Conservation (phyloP, 1,140 invertebrate species). For the Rhyacophila brunnea region DNA sequence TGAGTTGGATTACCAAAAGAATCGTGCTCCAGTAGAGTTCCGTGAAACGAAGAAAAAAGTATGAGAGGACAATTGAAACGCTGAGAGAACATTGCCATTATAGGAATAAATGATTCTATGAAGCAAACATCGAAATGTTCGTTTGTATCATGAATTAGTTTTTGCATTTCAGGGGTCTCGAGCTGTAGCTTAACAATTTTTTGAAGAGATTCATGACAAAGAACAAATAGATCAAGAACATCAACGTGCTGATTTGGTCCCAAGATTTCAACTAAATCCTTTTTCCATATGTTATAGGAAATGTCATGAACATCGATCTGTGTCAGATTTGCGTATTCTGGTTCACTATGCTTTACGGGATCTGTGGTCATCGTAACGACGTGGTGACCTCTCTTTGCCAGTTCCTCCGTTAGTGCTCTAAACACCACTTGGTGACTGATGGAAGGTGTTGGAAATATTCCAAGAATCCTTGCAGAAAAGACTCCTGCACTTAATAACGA, state of each 20-base stretch:
- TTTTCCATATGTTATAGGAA: slow-evolving; percentile 36
- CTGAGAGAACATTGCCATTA: slow-evolving; percentile 40
- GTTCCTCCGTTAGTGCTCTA: slow-evolving; percentile 44
- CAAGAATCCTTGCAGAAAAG: slow-evolving; percentile 49
- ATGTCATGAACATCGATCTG: slow-evolving; percentile 44
- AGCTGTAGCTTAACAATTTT: slow-evolving; percentile 33
- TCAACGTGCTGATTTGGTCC: neutral
- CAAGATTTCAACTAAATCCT: slow-evolving; percentile 3
- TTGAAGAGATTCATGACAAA: slow-evolving; percentile 6
- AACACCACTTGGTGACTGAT: slow-evolving; percentile 60
- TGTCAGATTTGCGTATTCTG: slow-evolving; percentile 39
- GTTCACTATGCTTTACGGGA: slow-evolving; percentile 38
- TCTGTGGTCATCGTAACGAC: slow-evolving; percentile 46
- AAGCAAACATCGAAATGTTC: slow-evolving; percentile 42
- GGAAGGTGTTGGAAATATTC: slow-evolving; percentile 49
- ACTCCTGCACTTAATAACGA: no score
- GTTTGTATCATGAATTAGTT: slow-evolving; percentile 37
- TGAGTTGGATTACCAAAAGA: slow-evolving; percentile 47
- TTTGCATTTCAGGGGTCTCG: slow-evolving; percentile 35
- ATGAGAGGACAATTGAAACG: slow-evolving; percentile 45
- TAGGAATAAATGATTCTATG: slow-evolving; percentile 36
- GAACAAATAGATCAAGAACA: slow-evolving; percentile 34
- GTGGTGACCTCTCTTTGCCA: slow-evolving; percentile 52
- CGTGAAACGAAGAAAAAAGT: slow-evolving; percentile 40
- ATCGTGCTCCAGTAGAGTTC: slow-evolving; percentile 25